These are phyloP conservation scores for Hetaerina americana DNA, from an alignment of 1,140 invertebrate species.

Conservation along the genomic window DNA sequence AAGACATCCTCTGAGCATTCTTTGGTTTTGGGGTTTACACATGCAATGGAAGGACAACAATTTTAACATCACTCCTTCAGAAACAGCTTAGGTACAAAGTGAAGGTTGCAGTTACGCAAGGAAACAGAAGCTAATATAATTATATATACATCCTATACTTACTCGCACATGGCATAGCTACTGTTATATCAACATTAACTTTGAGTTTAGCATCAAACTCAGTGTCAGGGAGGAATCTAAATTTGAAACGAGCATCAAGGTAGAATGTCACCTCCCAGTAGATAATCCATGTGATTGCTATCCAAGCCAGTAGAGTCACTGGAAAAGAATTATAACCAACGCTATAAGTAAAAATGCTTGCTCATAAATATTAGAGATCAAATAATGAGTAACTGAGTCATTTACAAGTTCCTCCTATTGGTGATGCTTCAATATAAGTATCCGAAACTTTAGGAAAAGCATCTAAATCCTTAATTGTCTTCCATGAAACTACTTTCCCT, in stretches of 20 bases:
- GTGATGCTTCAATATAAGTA: conserved; percentile 65
- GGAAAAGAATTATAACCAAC: conserved; percentile 25
- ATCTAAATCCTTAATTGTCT: conserved; percentile 71
- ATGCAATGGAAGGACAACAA: no score
- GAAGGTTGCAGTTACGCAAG: no score
- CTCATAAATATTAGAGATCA: neutral
- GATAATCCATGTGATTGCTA: conserved; percentile 65
- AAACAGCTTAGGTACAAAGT: no score
- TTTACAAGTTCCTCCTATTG: conserved; percentile 68
- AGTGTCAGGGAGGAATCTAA: conserved; percentile 82
- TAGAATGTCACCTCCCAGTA: conserved; percentile 77
- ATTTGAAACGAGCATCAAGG: conserved; percentile 63
- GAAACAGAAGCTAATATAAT: no score
- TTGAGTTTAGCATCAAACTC: conserved; percentile 76
- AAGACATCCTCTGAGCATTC: no score
- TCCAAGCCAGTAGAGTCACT: conserved; percentile 70
- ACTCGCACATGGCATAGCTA: conserved; percentile 81
- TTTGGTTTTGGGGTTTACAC: no score
- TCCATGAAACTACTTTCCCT: conserved; percentile 26
- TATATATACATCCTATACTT: no score
- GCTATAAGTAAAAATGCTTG: conserved; percentile 3
- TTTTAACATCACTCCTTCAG: no score
- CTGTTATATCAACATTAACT: conserved; percentile 87
- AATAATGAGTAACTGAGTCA: conserved; percentile 23
- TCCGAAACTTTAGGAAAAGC: conserved; percentile 82